These are phyloP conservation scores for Biston stratarius DNA, from an alignment of 2,888 invertebrate genomes.

Conservation along the genomic window DNA sequence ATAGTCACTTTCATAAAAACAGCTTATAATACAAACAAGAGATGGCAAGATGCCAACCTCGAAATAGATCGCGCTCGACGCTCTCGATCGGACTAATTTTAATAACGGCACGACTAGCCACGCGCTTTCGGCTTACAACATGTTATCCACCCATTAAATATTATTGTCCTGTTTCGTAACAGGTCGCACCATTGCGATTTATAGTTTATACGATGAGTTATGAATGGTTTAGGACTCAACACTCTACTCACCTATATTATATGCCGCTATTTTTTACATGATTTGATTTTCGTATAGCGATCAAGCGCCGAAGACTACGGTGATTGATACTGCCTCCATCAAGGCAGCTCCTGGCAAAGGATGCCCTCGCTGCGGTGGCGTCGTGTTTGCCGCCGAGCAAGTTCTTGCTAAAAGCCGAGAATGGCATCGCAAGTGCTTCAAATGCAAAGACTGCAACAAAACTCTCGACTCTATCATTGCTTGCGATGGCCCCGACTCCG, in stretches of 20 bases:
- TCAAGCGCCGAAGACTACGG: conserved; percentile 91
- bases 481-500: conserved; percentile 96
- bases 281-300: conserved; percentile 82
- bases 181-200: conserved; percentile 41
- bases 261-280: not conserved
- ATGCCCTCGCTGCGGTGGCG: conserved; percentile 95
- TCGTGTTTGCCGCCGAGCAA: conserved; percentile 97
- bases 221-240: conserved; percentile 4
- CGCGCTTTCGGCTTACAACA: conserved; percentile 68
- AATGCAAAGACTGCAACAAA: conserved; percentile 96
- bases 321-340: conserved; percentile 93
- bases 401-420: conserved; percentile 95
- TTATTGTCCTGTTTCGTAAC: conserved; percentile 51
- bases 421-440: conserved; percentile 98
- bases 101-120: conserved; percentile 73
- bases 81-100: conserved; percentile 83
- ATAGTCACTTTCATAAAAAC: conserved; percentile 86
- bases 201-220: conserved; percentile 41
- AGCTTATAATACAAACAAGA: conserved; percentile 86
- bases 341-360: conserved; percentile 94
- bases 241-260: not conserved
- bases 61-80: conserved; percentile 82
- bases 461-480: conserved; percentile 98
- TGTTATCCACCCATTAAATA: conserved; percentile 58
- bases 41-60: conserved; percentile 80